Evolutionary conservation across 2,888 invertebrate genomes (phyloP), one percentile per base, ranked within the genome.

Genomic region (Phalangium opilio): DNA sequence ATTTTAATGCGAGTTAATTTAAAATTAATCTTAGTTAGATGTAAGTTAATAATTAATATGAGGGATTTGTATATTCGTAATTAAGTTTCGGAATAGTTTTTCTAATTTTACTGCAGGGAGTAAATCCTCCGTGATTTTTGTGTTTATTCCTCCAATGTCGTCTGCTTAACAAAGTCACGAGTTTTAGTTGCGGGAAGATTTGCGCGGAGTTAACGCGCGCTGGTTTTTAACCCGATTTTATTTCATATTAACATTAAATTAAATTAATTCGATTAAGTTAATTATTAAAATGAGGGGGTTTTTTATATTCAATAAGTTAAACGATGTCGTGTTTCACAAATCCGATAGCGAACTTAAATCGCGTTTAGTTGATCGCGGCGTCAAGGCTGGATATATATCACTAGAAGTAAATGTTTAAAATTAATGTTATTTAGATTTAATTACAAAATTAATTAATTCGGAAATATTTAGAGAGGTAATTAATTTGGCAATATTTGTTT

Each of bases 241-340:
- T 14, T 7, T 44, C 17, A 19, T 8, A 20, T 7, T 14, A n/a
- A n/a, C n/a, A n/a, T 11, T 40, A 12, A 40, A n/a, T 11, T 40
- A n/a, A n/a, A 21, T 43, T 38, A 20, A 17, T 17, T 43, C 8
- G 19, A 33, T n/a, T 8, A 4, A 18, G 19, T 15, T 3, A 45
- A 74, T 61, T n/a, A n/a, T n/a, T n/a, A n/a, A n/a, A 49, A 81
- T 82, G 81, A 76, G 75, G 62, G 78, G 78, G 12, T 71, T 76
- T 53, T 64, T 82, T 50, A 74, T 81, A 54, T 81, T 81, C 60
- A 78, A 81, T 63, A 75, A 75, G 61, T 70, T 79, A 15, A 81
- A 81, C 60, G 79, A 81, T 66, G 71, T 81, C 38, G 64, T 80
- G 14, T 81, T 76, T 66, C 73, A 75, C 40, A 78, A 80, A 66